Evolutionary conservation across 2,797 vertebrate species (phyloP), one percentile per base, ranked within the genome.

Genomic region (Momotus momota): DNA sequence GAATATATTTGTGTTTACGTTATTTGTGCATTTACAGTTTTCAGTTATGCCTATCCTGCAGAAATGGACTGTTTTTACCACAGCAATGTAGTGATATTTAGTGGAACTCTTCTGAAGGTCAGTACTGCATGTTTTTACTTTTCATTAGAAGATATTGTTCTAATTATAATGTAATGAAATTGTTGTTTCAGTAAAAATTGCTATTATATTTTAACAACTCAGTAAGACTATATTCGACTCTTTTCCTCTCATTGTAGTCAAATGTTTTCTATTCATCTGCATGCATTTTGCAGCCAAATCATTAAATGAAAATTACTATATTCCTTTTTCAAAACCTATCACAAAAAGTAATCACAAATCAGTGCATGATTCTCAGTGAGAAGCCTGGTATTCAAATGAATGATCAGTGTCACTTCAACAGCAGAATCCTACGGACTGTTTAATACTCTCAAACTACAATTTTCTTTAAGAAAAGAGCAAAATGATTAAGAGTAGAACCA

Each of bases 271-370:
- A 78, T 86, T 84, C 64, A 89, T 52, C 38, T 9, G 2, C 12
- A 54, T 81, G 26, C 7, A 67, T 11, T 67, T 89, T 88, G 31
- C 33, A 89, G 52, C 26, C 66, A 92, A 92, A 90, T 57, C 16
- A 85, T 95, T 88, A 93, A 62, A 96, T 88, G 91, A 88, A 95
- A 96, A 94, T 95, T 52, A 78, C 35, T 95, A 35, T 94, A 89
- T 82, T 92, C 12, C 3, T 81, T 89, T 81, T 88, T 43, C 25
- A 87, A 77, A 86, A 66, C 18, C 31, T 46, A 77, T 54, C 17
- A 40, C 20, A 92, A 92, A 95, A 82, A 70, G 27, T 70, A 96
- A 86, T 90, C 92, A 80, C 27, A 71, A 80, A 88, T 81, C 18
- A 35, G 31, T n/a, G 22, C 7, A 41, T 48, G 83, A 88, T 49